Percentiles rank a stretch among this genome's conserved stretches.
Evolutionary conservation across 2,113 vertebrate genomes (phyloP).

Genomic region (Nyctereutes procyonoides): DNA sequence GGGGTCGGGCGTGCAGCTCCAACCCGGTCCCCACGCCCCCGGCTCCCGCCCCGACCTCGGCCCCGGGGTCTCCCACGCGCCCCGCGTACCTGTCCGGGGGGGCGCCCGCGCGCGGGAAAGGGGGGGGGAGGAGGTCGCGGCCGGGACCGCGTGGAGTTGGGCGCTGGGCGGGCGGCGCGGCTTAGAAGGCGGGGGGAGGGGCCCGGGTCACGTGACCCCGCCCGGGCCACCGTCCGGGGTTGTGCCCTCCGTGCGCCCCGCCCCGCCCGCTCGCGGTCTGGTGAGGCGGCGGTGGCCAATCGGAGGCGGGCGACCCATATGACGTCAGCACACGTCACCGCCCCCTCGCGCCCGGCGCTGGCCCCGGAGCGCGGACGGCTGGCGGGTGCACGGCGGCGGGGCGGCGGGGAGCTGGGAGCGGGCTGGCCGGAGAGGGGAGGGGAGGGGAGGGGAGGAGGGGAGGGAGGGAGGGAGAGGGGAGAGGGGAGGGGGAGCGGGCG

Average conservation of each 20-base stretch:
- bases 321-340: constrained; percentile 92
- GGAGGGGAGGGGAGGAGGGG: too few relatives aligned
- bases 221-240: constrained; percentile 13
- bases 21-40: background rate
- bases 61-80: background rate
- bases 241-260: background rate
- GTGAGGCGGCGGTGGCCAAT: constrained; percentile 94
- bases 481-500: background rate
- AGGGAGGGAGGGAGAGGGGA: too few relatives aligned
- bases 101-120: constrained; percentile 25
- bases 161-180: background rate
- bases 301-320: constrained; percentile 91
- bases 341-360: constrained; percentile 69
- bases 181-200: constrained; percentile 62
- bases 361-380: background rate
- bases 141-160: constrained; percentile 3
- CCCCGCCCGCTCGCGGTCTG: constrained; percentile 87
- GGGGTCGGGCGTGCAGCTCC: background rate
- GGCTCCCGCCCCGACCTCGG: background rate
- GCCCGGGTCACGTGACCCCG: constrained; percentile 17
- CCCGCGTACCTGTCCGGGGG: constrained; percentile 55
- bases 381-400: too few relatives aligned
- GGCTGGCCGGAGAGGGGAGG: background rate
- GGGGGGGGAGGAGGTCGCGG: background rate
- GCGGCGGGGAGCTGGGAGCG: rapidly evolving